Evolutionary conservation across 1,140 invertebrate genomes (phyloP).

Genomic region (Microplitis mediator): DNA sequence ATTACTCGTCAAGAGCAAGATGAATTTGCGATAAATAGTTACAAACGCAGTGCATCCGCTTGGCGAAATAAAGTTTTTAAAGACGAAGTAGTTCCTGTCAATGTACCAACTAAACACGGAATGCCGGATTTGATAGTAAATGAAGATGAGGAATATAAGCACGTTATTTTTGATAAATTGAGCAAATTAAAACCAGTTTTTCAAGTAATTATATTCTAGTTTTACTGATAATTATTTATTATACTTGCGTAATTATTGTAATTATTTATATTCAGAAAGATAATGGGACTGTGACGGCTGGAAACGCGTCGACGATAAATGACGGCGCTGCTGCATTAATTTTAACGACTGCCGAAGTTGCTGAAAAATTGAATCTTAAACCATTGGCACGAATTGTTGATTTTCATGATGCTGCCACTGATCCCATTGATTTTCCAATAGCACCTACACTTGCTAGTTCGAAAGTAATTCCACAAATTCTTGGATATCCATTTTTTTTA

Average conservation of each 20-base stretch:
- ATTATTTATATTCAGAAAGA: conserved; percentile 67
- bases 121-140: conserved; percentile 76
- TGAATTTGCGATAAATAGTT: conserved; percentile 92
- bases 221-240: conserved; percentile 29
- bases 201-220: conserved; percentile 60
- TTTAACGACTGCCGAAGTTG: conserved; percentile 79
- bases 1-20: conserved; percentile 92
- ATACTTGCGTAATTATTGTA: not conserved
- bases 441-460: conserved; percentile 92
- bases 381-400: conserved; percentile 89
- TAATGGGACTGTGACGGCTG: conserved; percentile 96
- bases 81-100: conserved; percentile 86
- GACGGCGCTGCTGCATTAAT: conserved; percentile 95
- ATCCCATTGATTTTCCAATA: conserved; percentile 97
- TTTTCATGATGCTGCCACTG: conserved; percentile 94
- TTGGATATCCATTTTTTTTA: too few relatives aligned
- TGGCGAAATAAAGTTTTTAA: conserved; percentile 81
- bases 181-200: conserved; percentile 89
- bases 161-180: conserved; percentile 95
- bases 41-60: conserved; percentile 85
- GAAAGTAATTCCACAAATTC: conserved; percentile 63
- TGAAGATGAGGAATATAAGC: conserved; percentile 96
- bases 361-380: conserved; percentile 77
- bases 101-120: conserved; percentile 79
- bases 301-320: conserved; percentile 97